phyloP scores from a whole-genome alignment of 2,888 invertebrate species.

The Noctuana brunneofusca region DNA sequence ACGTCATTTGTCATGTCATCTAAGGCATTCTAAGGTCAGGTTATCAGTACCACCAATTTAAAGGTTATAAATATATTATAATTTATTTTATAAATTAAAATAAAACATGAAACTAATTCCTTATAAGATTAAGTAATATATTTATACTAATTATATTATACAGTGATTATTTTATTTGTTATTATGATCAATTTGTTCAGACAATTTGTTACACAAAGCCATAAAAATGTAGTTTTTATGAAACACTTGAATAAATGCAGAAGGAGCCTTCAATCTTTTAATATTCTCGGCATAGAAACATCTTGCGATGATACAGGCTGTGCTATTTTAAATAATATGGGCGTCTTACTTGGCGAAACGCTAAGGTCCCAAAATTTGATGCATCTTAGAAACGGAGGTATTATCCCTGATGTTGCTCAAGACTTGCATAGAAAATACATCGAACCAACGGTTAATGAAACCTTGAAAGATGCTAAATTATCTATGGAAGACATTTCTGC shows the following conservation, averaged over 20 bases:
- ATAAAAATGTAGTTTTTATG: conserved; percentile 9
- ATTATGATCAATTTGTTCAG: conserved; percentile 14
- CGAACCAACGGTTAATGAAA: conserved; percentile 86
- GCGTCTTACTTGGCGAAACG: conserved; percentile 91
- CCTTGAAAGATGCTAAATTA: conserved; percentile 85
- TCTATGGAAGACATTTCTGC: conserved; percentile 89
- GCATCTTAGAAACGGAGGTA: conserved; percentile 92
- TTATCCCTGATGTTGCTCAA: conserved; percentile 94
- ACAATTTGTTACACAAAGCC: background rate
- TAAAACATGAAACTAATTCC: no score
- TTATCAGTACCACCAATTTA: no score
- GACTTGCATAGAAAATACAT: conserved; percentile 92
- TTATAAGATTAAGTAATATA: background rate
- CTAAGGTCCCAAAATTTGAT: conserved; percentile 90
- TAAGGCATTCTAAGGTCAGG: no score
- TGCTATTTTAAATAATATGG: conserved; percentile 90
- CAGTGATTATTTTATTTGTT: background rate
- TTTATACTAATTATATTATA: background rate
- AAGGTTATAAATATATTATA: no score
- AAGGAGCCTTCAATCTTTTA: conserved; percentile 9
- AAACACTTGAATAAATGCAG: conserved; percentile 5
- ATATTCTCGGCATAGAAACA: conserved; percentile 94
- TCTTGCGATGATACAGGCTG: conserved; percentile 99
- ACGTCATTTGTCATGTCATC: no score
- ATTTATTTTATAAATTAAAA: no score